A percentile compares a stretch with the other conserved stretches of the same genome.
phyloP scores from a whole-genome alignment of 2,113 vertebrate species.

The Pygathrix nemaeus region DNA sequence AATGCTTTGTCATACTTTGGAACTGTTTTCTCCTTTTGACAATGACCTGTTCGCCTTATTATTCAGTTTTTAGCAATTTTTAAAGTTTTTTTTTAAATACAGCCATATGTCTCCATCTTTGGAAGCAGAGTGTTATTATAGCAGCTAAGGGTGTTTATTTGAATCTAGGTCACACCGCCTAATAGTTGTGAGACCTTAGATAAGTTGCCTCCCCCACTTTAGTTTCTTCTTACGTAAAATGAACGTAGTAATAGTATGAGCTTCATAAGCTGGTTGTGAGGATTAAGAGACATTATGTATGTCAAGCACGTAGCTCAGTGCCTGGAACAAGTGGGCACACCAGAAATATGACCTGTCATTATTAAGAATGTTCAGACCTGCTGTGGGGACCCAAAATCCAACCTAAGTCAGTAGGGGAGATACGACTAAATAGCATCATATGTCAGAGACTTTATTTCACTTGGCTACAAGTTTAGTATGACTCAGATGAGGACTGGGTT shows the following conservation, averaged over 20 bases:
- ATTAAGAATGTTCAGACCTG: background rate
- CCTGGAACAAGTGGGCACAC: background rate
- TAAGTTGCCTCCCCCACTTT: background rate
- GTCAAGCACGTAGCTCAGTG: background rate
- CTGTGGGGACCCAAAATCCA: background rate
- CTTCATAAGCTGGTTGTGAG: background rate
- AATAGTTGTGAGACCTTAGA: background rate
- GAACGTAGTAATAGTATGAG: background rate
- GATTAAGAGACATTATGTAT: background rate
- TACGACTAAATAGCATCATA: background rate
- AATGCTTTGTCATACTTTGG: background rate
- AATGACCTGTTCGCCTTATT: background rate
- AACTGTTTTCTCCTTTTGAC: background rate
- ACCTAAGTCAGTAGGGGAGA: background rate
- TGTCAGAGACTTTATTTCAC: background rate
- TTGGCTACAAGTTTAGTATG: background rate
- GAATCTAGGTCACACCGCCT: background rate
- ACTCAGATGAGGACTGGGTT: slow-evolving; percentile 11
- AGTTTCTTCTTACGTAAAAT: background rate
- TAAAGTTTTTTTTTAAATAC: accelerated
- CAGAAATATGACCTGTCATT: background rate
- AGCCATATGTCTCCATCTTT: background rate
- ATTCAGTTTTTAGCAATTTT: background rate
- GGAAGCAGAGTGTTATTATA: background rate
- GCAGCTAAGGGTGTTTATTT: background rate